These are phyloP conservation scores for Erethizon dorsatum DNA, from an alignment of 2,797 vertebrate genomes.

Conservation along the genomic window DNA sequence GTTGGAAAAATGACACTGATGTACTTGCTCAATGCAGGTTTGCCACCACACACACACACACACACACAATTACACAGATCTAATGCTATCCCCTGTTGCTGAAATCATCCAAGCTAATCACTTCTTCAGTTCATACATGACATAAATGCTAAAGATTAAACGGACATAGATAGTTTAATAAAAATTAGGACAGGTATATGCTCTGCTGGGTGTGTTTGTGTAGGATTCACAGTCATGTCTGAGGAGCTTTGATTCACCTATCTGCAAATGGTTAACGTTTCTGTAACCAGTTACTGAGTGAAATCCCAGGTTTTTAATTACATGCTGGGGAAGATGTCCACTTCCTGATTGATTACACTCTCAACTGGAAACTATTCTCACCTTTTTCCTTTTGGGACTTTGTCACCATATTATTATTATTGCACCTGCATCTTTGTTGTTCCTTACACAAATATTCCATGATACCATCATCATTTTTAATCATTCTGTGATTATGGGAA, in stretches of 20 bases:
- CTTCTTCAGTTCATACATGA: conserved; percentile 16
- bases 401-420: conserved; percentile 82
- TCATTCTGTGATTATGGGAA: conserved; percentile 86
- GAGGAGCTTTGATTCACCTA: conserved; percentile 72
- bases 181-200: not conserved
- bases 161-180: not conserved
- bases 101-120: not conserved
- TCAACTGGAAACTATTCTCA: conserved; percentile 87
- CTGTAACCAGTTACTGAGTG: conserved; percentile 86
- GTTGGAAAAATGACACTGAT: not conserved
- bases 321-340: conserved; percentile 84
- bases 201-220: conserved; percentile 44
- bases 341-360: conserved; percentile 90
- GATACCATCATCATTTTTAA: conserved; percentile 88
- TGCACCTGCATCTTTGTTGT: conserved; percentile 89
- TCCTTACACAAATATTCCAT: conserved; percentile 81
- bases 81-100: not conserved
- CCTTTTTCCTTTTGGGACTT: conserved; percentile 80
- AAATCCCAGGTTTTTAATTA: conserved; percentile 91
- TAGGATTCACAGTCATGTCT: conserved; percentile 45
- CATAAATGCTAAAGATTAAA: conserved; percentile 28
- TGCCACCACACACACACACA: not conserved
- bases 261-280: conserved; percentile 79
- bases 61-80: not conserved
- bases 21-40: not conserved